Evolutionary conservation across 2,888 invertebrate species (phyloP).

Genomic region (Thymelicus lineola): DNA sequence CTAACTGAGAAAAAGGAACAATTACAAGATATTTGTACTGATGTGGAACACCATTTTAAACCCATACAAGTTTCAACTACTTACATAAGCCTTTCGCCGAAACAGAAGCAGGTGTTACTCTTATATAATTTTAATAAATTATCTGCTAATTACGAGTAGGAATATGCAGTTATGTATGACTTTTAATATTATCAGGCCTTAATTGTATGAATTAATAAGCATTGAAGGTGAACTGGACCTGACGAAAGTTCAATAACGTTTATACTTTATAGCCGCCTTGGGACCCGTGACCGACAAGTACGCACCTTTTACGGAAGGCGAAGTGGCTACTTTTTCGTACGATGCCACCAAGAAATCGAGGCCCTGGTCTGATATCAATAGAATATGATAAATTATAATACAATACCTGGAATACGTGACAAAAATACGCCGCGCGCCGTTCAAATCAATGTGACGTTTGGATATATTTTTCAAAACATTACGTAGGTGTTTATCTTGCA

Average conservation of each 20-base stretch:
- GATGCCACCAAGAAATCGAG: conserved; percentile 27
- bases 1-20: too few relatives aligned
- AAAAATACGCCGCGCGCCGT: neutral
- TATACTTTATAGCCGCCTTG: conserved; percentile 48
- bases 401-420: conserved; percentile 11
- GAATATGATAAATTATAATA: conserved; percentile 24
- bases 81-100: too few relatives aligned
- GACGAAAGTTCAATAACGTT: conserved; percentile 63
- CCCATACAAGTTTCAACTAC: too few relatives aligned
- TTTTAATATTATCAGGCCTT: neutral
- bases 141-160: too few relatives aligned
- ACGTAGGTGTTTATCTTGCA: neutral
- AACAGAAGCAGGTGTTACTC: too few relatives aligned
- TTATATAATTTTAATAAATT: too few relatives aligned
- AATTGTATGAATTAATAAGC: conserved; percentile 12
- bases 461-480: neutral
- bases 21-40: too few relatives aligned
- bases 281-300: conserved; percentile 15
- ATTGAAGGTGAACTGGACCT: conserved; percentile 28
- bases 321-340: conserved; percentile 25
- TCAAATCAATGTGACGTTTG: neutral
- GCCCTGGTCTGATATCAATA: conserved; percentile 18
- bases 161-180: too few relatives aligned
- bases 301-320: conserved; percentile 29
- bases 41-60: too few relatives aligned